Conservation (phyloP, 2,113 vertebrate species). For the Macquaria australasica region DNA sequence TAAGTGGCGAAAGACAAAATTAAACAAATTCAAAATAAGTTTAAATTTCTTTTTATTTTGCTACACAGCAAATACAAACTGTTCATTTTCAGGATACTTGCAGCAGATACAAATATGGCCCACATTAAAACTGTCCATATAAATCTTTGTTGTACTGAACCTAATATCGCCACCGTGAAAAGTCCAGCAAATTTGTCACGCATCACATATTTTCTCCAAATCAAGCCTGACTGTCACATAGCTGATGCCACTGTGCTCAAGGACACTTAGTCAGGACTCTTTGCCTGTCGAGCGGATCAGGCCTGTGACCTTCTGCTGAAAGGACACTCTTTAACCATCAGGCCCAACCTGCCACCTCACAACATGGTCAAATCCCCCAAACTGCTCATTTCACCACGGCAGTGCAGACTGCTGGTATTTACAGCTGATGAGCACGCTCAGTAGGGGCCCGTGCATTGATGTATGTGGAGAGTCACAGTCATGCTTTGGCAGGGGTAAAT, state of each 20-base stretch:
- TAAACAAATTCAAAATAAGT: background rate
- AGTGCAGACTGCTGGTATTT: slow-evolving; percentile 81
- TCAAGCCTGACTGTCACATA: background rate
- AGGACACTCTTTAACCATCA: slow-evolving; percentile 45
- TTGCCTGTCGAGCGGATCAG: slow-evolving; percentile 35
- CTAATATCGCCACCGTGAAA: background rate
- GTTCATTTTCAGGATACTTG: background rate
- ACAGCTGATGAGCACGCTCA: slow-evolving; percentile 78
- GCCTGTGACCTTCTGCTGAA: slow-evolving; percentile 64
- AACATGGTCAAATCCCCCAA: slow-evolving; percentile 67
- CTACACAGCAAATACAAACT: background rate
- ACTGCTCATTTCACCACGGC: slow-evolving; percentile 67
- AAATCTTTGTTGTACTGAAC: background rate
- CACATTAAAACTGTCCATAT: background rate
- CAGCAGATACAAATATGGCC: background rate
- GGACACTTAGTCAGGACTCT: slow-evolving; percentile 44
- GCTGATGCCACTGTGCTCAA: slow-evolving; percentile 10
- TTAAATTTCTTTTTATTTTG: background rate
- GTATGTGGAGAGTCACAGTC: slow-evolving; percentile 77
- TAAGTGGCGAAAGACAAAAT: background rate
- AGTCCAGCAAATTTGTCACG: background rate
- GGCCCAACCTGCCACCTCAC: slow-evolving; percentile 49
- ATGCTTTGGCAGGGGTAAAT: slow-evolving; percentile 71
- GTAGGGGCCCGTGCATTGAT: slow-evolving; percentile 66
- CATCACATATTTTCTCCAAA: background rate